A percentile compares a stretch with the other conserved stretches of the same genome.
These are phyloP conservation scores for Eulithis prunata DNA, from an alignment of 2,888 invertebrate genomes.

Conservation along the genomic window DNA sequence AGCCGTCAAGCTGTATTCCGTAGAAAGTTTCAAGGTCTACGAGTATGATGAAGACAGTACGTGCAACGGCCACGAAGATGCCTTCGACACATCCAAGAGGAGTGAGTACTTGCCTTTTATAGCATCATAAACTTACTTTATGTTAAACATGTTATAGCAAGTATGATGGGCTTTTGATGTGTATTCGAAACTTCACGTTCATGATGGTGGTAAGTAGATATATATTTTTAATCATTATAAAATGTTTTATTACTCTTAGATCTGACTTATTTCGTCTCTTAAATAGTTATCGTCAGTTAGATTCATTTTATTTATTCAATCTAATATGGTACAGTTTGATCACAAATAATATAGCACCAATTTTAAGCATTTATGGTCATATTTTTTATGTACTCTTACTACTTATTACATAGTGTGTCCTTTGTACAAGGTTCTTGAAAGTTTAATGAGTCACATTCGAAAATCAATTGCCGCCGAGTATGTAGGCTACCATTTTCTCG, in stretches of 20 bases:
- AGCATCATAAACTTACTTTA: conserved; percentile 48
- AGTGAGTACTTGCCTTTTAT: conserved; percentile 66
- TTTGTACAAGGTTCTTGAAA: conserved; percentile 8
- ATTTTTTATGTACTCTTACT: too few species aligned
- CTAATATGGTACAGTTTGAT: too few species aligned
- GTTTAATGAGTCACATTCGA: conserved; percentile 15
- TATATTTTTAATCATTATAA: conserved; percentile 8
- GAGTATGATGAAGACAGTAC: conserved; percentile 78
- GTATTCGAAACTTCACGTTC: conserved; percentile 22
- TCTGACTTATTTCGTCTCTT: neutral
- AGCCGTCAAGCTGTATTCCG: conserved; percentile 83
- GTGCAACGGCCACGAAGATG: conserved; percentile 75
- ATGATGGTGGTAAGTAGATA: neutral
- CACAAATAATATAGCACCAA: too few species aligned
- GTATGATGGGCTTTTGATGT: conserved; percentile 12
- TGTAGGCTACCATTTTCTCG: conserved; percentile 26
- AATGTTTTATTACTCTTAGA: neutral
- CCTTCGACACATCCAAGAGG: conserved; percentile 72
- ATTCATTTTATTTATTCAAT: too few species aligned
- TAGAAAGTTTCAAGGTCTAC: conserved; percentile 81
- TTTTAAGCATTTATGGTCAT: too few species aligned
- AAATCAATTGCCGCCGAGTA: conserved; percentile 26
- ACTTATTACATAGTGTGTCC: neutral
- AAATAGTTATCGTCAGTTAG: neutral
- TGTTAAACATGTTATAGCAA: conserved; percentile 45